Evolutionary conservation across 2,797 vertebrate species (phyloP).

Genomic region (Myripristis murdjan): DNA sequence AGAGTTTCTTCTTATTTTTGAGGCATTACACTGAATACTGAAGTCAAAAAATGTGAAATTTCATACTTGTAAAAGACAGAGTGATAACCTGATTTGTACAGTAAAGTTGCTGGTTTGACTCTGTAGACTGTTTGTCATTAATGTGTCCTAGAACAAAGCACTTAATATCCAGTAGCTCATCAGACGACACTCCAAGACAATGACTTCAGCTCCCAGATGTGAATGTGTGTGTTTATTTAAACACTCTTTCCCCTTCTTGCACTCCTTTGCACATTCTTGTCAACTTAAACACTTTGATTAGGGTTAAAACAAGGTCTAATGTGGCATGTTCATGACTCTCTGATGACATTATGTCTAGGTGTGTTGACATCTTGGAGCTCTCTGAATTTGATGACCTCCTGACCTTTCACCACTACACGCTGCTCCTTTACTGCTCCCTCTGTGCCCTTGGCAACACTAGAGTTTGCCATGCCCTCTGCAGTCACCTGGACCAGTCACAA

Average conservation of each 20-base stretch:
- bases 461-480: constrained; percentile 94
- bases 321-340: constrained; percentile 5
- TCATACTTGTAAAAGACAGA: not conserved
- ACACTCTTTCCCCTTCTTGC: too few species aligned
- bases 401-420: constrained; percentile 92
- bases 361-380: constrained; percentile 94
- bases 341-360: constrained; percentile 77
- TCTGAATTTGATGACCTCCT: constrained; percentile 91
- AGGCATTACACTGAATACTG: not conserved
- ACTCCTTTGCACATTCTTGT: too few species aligned
- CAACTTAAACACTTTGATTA: too few species aligned
- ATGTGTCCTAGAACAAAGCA: too few species aligned
- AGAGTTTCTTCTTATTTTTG: not conserved
- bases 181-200: too few species aligned
- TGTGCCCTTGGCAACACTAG: constrained; percentile 93
- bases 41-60: not conserved
- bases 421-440: constrained; percentile 93
- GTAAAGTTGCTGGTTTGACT: not conserved
- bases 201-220: too few species aligned
- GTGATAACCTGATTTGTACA: not conserved
- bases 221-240: too few species aligned
- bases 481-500: constrained; percentile 95
- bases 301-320: not conserved
- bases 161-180: too few species aligned
- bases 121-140: too few species aligned